Evolutionary conservation across 2,888 invertebrate genomes (phyloP).

Genomic region (Monopis laevigella): DNA sequence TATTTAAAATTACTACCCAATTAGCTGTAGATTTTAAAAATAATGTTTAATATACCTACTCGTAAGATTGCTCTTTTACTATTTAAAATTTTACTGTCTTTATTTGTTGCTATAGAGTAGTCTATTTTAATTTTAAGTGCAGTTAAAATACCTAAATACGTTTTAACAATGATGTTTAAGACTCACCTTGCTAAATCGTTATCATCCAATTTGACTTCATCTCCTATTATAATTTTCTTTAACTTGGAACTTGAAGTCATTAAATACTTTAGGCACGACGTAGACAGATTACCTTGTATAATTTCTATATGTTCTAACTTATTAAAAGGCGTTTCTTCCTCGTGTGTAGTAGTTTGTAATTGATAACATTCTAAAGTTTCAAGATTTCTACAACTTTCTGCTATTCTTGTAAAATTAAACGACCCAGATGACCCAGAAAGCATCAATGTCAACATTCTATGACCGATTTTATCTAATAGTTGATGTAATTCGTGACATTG

Average conservation of each 20-base stretch:
- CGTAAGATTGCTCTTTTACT: too few species aligned
- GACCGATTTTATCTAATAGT: constrained; percentile 63
- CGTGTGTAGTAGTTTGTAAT: constrained; percentile 68
- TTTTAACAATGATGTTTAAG: too few species aligned
- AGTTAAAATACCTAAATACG: too few species aligned
- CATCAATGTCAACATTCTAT: constrained; percentile 64
- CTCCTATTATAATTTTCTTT: constrained; percentile 71
- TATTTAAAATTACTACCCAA: too few species aligned
- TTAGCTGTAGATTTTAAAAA: too few species aligned
- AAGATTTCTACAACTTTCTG: constrained; percentile 67
- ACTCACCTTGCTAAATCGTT: constrained; percentile 71
- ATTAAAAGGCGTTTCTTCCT: constrained; percentile 65
- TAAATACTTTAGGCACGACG: constrained; percentile 66
- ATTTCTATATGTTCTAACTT: constrained; percentile 73
- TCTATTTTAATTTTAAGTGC: too few species aligned
- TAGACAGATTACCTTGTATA: constrained; percentile 70
- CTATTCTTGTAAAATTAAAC: constrained; percentile 68
- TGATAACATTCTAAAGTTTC: constrained; percentile 73
- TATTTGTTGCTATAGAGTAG: too few species aligned
- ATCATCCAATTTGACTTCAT: constrained; percentile 72
- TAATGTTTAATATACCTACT: too few species aligned
- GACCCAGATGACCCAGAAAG: constrained; percentile 66
- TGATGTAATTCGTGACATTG: constrained; percentile 69
- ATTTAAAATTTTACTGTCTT: too few species aligned
- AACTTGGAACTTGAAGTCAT: constrained; percentile 69